phyloP scores from a whole-genome alignment of 2,113 vertebrate species.

The Microcebus ravelobensis region DNA sequence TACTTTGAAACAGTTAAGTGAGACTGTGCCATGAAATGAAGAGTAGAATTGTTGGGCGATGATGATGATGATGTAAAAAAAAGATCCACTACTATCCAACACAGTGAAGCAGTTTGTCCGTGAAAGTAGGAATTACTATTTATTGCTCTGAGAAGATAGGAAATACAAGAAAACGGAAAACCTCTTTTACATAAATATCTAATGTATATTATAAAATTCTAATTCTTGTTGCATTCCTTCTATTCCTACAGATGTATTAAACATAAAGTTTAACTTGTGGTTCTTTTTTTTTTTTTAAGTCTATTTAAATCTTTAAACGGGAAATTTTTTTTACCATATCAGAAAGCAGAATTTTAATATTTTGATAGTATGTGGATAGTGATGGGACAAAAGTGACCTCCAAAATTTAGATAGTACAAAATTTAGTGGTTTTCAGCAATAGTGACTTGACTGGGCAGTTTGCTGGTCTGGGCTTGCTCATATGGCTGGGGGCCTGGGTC shows the following conservation, averaged over 20 bases:
- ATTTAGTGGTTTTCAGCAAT: background rate
- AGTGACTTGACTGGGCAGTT: background rate
- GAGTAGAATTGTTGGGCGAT: background rate
- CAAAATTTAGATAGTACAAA: background rate
- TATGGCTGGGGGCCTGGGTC: background rate
- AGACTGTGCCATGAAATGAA: background rate
- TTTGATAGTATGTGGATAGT: background rate
- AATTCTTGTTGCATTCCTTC: conserved; percentile 44
- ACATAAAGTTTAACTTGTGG: conserved; percentile 38
- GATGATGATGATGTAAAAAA: background rate
- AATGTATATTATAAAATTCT: background rate
- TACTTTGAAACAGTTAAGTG: background rate
- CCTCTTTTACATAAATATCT: background rate
- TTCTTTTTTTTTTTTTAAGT: background rate
- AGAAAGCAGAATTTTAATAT: background rate
- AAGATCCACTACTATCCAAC: background rate
- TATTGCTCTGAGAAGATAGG: background rate
- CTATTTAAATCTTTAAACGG: conserved; percentile 25
- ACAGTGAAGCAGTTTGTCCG: background rate
- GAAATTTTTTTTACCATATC: background rate
- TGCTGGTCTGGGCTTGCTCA: background rate
- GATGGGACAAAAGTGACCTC: background rate
- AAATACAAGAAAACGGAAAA: background rate
- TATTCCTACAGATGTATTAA: conserved; percentile 47
- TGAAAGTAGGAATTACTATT: background rate